A percentile compares a stretch with the other conserved stretches of the same genome.
Conservation (phyloP, 2,113 vertebrate species). For the Pavo muticus region DNA sequence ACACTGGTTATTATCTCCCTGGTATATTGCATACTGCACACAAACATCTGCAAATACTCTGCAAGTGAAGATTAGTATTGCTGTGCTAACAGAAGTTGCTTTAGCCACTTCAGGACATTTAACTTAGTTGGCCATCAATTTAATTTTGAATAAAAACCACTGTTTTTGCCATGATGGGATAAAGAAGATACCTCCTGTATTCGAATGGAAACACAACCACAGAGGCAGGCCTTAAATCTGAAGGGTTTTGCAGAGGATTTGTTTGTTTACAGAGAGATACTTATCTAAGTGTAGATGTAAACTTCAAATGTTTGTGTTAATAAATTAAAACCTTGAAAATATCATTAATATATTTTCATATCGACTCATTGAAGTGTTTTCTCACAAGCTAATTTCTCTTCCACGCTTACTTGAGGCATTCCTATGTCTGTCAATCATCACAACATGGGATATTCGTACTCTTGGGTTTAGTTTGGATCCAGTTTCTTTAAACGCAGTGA, state of each 20-base stretch:
- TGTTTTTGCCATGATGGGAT: not conserved
- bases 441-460: not conserved
- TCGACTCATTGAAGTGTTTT: not conserved
- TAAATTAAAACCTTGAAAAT: not conserved
- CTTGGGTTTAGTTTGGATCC: not conserved
- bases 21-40: constrained; percentile 44
- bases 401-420: not conserved
- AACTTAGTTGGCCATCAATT: not conserved
- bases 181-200: not conserved
- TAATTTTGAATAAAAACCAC: not conserved
- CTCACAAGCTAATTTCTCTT: not conserved
- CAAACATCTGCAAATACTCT: constrained; percentile 38
- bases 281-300: not conserved
- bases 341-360: not conserved
- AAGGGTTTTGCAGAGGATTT: not conserved
- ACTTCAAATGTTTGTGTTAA: not conserved
- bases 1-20: constrained; percentile 56
- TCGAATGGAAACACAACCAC: fast-evolving
- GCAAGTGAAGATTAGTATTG: not conserved
- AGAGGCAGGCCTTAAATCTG: not conserved
- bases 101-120: not conserved
- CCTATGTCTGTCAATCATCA: not conserved
- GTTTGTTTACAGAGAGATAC: not conserved
- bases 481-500: constrained; percentile 12
- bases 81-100: not conserved